Evolutionary conservation across 1,140 invertebrate genomes (phyloP), one percentile per base, ranked within the genome.

Genomic region (Leptopilina clavipes): DNA sequence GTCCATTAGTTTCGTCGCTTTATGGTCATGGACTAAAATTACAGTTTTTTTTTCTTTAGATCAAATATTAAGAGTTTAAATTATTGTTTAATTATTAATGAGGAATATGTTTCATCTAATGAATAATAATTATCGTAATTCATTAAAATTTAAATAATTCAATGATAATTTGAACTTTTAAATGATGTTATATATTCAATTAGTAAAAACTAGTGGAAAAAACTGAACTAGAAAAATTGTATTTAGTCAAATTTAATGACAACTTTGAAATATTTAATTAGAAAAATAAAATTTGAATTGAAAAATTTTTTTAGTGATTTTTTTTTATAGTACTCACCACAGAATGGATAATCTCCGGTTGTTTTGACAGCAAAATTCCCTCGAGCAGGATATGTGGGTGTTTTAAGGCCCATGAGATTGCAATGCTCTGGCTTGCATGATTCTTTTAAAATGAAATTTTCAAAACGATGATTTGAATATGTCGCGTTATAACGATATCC

Each of bases 291-390:
- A 1, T 40, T 45, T 54, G 22, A 59, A 44, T 72, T 17, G 11
- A 48, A 12, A 77, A 37, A 9, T 12, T 3, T 22, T 65, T 25
- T 12, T 31, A 5, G 5, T 31, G 1, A 65, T 25, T 65, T 65
- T 25, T 12, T 12, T 31, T 31, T n/a, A n/a, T n/a, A n/a, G n/a
- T n/a, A 79, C 59, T 81, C 56, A 80, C 75, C 74, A 72, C 84
- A 86, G 25, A 81, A 86, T 1, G 83, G 84, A 80, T 84, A 85
- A n/a, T 40, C 74, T 73, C 79, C 83, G 44, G 75, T 79, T 56
- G 83, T 84, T 45, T 72, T 25, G 25, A 84, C 79, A 10, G 84
- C 74, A 45, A 84, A 86, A 71, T 82, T 81, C 12, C 84, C 84
- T 10, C 18, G 54, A 12, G 71, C 76, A 18, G 75, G 70, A 54